Base-by-base conservation (phyloP, 2,113 vertebrate genomes). In the Aptenodytes patagonicus region DNA sequence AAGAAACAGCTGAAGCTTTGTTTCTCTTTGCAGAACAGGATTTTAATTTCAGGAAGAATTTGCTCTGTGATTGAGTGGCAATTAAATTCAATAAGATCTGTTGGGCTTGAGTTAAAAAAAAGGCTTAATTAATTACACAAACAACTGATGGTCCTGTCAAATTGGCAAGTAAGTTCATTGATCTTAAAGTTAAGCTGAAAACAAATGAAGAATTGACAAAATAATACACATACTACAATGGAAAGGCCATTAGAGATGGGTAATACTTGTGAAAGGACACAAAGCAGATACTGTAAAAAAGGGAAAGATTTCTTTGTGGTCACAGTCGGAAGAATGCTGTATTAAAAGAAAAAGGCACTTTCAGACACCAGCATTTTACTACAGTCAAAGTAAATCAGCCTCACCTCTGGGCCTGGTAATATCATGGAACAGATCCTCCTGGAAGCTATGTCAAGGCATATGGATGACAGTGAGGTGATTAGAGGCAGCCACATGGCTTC, bases 21-120 rank as follows among this genome's bases (percentile, higher is more conserved):
- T 91, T 93, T 96, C 49, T 76, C 47, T 94, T 95, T 77, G 29
- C 38, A 71, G 60, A 96, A 95, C 6, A 87, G 2, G 6, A 34
- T 83, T 90, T 97, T 97, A 94, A 91, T 97, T 98, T 97, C 83
- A 95, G 81, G 52, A 85, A 97, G 88, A 96, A 95, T 97, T 98
- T 96, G 28, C 64, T 78, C 16, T 77, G 44, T 96, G 89, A 97
- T 76, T 92, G 87, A 96, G 51, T 91, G 72, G 85, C 64, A 97
- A 95, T 97, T 96, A 97, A 90, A 79, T 80, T 77, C 34, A 84
- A 40, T 83, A 87, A 90, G 85, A 81, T 88, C 55, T 95, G 40
- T 64, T 96, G 64, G 38, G 49, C 2, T 16, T 91, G 75, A 95
- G 71, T 92, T 97, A 0, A 88, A 95, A 94, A 91, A 96, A 97